Evolutionary conservation across 1,140 invertebrate species (phyloP).

Genomic region (Drosophila nikananu): DNA sequence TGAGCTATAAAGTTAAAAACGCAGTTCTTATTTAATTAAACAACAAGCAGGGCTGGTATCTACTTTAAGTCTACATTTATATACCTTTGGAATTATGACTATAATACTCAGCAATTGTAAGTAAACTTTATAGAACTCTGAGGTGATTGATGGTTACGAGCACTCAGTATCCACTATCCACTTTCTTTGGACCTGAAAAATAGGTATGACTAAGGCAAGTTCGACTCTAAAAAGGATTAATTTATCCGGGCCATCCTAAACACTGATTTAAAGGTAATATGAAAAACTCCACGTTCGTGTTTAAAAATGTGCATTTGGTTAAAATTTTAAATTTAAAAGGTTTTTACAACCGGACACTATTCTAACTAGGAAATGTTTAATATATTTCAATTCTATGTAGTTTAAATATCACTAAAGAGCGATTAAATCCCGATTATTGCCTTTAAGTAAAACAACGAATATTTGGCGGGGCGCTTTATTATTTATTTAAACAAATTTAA

Average conservation of each 20-base stretch:
- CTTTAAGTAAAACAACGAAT: constrained; percentile 2
- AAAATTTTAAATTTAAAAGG: too few relatives aligned
- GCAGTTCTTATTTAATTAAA: neutral
- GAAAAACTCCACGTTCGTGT: too few relatives aligned
- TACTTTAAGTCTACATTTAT: neutral
- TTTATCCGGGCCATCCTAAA: too few relatives aligned
- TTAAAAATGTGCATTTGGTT: too few relatives aligned
- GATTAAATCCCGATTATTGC: neutral
- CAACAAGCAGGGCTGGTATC: neutral
- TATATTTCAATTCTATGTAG: neutral
- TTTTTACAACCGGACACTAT: neutral
- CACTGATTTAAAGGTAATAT: too few relatives aligned
- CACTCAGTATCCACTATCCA: neutral
- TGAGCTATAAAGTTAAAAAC: neutral
- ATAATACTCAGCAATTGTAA: too few relatives aligned
- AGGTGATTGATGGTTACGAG: neutral
- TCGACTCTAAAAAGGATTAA: too few relatives aligned
- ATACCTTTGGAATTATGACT: neutral
- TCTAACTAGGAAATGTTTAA: neutral
- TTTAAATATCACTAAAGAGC: neutral
- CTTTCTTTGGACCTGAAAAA: neutral
- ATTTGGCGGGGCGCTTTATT: constrained; percentile 48
- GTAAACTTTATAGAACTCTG: neutral
- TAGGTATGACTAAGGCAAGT: neutral
- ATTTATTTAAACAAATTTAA: constrained; percentile 51